phyloP scores from a whole-genome alignment of 1,140 invertebrate species.

The Coptotermes formosanus region DNA sequence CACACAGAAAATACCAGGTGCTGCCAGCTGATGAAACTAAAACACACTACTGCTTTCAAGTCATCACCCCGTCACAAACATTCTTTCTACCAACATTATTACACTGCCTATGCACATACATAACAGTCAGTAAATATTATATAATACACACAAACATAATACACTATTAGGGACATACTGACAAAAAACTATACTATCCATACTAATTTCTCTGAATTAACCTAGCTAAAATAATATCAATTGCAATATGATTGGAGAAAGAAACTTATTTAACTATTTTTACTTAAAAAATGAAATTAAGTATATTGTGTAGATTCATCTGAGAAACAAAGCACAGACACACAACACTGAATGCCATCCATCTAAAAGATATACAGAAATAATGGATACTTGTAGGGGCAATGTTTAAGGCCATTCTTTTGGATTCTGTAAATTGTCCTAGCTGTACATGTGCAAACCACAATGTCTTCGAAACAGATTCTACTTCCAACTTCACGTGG shows the following conservation, averaged over 20 bases:
- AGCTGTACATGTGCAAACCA: too few species aligned
- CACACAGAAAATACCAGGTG: background rate
- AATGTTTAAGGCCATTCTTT: background rate
- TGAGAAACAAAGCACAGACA: background rate
- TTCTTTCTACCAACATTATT: background rate
- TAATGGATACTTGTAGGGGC: background rate
- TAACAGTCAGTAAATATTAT: background rate
- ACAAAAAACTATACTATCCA: conserved; percentile 14
- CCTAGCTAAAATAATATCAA: conserved; percentile 19
- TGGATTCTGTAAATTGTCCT: too few species aligned
- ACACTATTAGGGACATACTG: background rate
- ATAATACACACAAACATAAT: background rate
- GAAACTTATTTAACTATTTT: background rate
- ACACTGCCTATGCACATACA: background rate
- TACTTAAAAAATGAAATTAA: background rate
- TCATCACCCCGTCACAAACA: background rate
- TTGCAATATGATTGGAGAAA: background rate
- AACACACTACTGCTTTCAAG: background rate
- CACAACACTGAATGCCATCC: conserved; percentile 5
- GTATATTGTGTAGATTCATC: background rate
- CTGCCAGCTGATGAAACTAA: background rate
- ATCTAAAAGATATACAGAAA: background rate
- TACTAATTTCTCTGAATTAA: conserved; percentile 2
- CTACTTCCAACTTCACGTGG: too few species aligned
- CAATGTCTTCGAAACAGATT: too few species aligned